phyloP scores from a whole-genome alignment of 1,140 invertebrate species.

The Steinernema khuongi region DNA sequence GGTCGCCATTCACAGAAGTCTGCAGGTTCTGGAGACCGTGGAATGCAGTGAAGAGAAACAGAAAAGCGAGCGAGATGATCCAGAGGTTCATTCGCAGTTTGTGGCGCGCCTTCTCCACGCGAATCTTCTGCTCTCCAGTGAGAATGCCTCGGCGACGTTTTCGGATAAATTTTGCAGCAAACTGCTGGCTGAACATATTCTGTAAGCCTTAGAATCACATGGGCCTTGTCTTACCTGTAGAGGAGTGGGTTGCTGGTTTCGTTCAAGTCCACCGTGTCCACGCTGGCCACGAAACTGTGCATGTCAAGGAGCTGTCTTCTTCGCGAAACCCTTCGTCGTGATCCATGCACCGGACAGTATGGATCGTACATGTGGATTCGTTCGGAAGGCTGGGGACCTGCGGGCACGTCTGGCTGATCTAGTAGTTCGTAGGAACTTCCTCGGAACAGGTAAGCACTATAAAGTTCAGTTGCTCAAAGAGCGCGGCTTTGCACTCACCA shows the following conservation, averaged over 20 bases:
- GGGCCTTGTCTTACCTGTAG: slow-evolving; percentile 18
- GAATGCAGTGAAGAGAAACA: slow-evolving; percentile 87
- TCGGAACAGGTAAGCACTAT: slow-evolving; percentile 52
- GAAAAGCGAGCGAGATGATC: slow-evolving; percentile 77
- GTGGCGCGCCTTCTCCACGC: slow-evolving; percentile 41
- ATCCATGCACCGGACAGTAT: slow-evolving; percentile 54
- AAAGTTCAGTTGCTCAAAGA: background rate
- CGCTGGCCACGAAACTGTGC: slow-evolving; percentile 44
- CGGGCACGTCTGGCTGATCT: slow-evolving; percentile 25
- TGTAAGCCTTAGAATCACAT: background rate
- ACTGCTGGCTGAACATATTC: slow-evolving; percentile 45
- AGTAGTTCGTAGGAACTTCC: slow-evolving; percentile 36
- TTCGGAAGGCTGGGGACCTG: slow-evolving; percentile 24
- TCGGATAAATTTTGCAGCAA: slow-evolving; percentile 50
- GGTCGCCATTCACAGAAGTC: slow-evolving; percentile 56
- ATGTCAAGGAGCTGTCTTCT: slow-evolving; percentile 47
- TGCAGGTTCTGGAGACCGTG: slow-evolving; percentile 80
- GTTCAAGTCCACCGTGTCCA: slow-evolving; percentile 44
- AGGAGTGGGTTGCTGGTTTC: slow-evolving; percentile 41
- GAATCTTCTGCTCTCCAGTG: slow-evolving; percentile 36
- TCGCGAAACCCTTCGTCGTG: slow-evolving; percentile 33
- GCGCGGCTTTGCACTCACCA: background rate
- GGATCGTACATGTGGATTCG: slow-evolving; percentile 51
- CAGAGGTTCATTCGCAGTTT: slow-evolving; percentile 60
- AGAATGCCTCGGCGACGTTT: slow-evolving; percentile 49